Evolutionary conservation across 2,113 vertebrate genomes (phyloP), one percentile per base, ranked within the genome.

Genomic region (Nipponia nippon): DNA sequence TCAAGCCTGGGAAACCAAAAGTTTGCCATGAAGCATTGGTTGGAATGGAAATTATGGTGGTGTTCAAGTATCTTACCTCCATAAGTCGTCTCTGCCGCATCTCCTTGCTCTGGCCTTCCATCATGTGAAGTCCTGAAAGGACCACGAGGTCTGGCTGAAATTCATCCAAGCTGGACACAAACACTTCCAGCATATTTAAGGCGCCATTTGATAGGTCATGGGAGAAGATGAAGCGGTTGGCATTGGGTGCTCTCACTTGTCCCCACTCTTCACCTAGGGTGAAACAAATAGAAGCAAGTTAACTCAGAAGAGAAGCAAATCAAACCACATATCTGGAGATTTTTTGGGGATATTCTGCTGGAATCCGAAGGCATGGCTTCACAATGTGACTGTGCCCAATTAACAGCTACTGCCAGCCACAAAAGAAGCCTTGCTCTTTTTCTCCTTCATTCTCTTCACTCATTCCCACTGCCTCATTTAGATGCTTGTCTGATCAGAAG

Each of bases 201-300:
- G 98, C 99, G 0, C 99, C 99, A 9, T 99, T 99, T 66, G 99
- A 99, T 50, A 99, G 96, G 62, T 99, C 99, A 5, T 99, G 99
- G 62, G 99, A 99, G 97, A 99, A 99, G 98, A 99, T 99, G 96
- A 99, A 99, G 92, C 99, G 99, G 98, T 99, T 99, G 88, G 99
- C 99, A 49, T 98, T 97, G 56, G 99, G 99, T 5, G 99, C 99
- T 97, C 55, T 98, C 58, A 98, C 97, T 4, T 90, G 96, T 58
- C 98, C 99, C 99, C 99, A 99, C 91, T 98, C 94, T 93, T 99
- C 99, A 46, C 99, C 99, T 99, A 67, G 59, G 11, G 23, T 7
- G 61, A 59, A 36, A 62, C 69, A 93, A 67, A 81, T 2, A 75
- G 63, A 47, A 83, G 56, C 20, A 19, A 38, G 16, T 70, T 62